These are phyloP conservation scores for Neofelis nebulosa DNA, from an alignment of 2,113 vertebrate genomes.

Conservation along the genomic window DNA sequence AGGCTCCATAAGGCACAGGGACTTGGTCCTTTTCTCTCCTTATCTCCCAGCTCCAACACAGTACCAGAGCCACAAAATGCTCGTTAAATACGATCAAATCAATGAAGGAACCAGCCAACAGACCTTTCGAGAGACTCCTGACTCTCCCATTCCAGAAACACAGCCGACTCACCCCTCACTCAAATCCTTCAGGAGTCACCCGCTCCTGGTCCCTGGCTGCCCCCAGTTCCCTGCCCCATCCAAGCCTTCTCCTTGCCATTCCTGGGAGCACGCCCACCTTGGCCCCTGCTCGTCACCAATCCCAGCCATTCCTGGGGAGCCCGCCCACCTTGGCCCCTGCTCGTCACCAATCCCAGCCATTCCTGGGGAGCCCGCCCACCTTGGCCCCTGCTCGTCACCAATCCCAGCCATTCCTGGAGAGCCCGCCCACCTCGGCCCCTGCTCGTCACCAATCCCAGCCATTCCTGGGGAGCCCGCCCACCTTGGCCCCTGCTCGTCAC, in stretches of 20 bases:
- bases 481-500: not conserved
- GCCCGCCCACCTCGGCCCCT: not conserved
- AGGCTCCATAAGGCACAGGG: too few relatives aligned
- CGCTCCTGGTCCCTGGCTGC: not conserved
- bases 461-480: not conserved
- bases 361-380: not conserved
- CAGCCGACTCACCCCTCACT: fast-evolving
- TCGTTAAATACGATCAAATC: fast-evolving
- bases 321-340: not conserved
- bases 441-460: fast-evolving
- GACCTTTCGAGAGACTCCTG: fast-evolving
- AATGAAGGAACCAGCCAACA: not conserved
- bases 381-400: not conserved
- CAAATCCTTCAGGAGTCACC: not conserved
- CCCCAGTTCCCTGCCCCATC: not conserved
- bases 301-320: not conserved
- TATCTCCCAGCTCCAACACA: not conserved
- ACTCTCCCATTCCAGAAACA: not conserved
- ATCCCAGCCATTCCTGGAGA: not conserved
- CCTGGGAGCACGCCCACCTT: not conserved
- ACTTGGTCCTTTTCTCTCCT: not conserved
- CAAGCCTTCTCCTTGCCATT: fast-evolving
- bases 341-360: too few relatives aligned
- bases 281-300: not conserved
- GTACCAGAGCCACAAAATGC: not conserved